Base-by-base conservation (phyloP, 2,113 vertebrate species). In the Alethe castanea region DNA sequence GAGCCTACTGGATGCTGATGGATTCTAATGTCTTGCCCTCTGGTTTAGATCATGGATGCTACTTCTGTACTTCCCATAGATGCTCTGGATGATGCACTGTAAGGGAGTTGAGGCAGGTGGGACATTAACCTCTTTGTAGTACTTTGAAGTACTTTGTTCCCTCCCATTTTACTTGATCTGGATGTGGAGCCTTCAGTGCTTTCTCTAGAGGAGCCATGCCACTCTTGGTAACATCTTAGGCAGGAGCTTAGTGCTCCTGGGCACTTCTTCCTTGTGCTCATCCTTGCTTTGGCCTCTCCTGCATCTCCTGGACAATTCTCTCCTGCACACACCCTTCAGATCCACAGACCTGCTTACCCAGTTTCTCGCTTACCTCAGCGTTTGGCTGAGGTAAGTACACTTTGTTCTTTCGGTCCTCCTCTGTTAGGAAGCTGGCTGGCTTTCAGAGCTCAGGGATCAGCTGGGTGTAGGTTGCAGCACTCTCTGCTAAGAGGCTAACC, bases 321-420 rank as follows among this genome's bases (percentile, higher is more conserved):
- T 79, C 47, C 36, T 53, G 45, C 54, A 54, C 82, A 77, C 35
- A 1, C 90, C 74, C 67, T 87, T 29, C 44, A 66, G 50, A 82
- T 77, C 33, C 56, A 47, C 67, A 88, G 89, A 90, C 79, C 92
- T 93, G 90, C 79, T 94, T 40, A 77, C 65, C 94, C 87, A 93
- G 78, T 91, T 80, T 88, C 48, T n/a, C 47, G 74, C 81, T 96
- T 85, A 66, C 79, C 66, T 90, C 79, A 81, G 35, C 13, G 23
- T 74, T 92, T 77, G 69, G 59, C 84, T 94, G 66, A 88, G 54
- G 73, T 80, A 44, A 62, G 78, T 25, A 90, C 54, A 19, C 19
- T 62, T 82, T 88, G 90, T 96, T 93, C 90, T 82, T n/a, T 59
- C 0, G 0, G 26, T 76, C 33, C 71, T 92, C 61, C 94, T 82